phyloP scores from a whole-genome alignment of 1,140 invertebrate species.

The Maconellicoccus hirsutus region DNA sequence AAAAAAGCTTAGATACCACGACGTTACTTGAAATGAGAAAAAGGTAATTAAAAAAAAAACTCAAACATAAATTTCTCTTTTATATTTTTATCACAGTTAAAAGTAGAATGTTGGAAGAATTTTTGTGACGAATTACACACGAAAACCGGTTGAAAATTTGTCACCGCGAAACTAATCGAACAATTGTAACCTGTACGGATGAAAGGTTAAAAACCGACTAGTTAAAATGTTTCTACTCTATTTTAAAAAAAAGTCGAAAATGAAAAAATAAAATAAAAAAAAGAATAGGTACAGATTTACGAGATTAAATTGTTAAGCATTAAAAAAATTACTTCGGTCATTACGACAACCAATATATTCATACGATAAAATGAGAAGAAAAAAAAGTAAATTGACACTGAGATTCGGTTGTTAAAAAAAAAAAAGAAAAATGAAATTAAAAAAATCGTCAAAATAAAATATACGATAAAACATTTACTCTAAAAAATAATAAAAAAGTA shows the following conservation, averaged over 20 bases:
- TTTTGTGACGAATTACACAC: neutral
- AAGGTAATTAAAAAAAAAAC: neutral
- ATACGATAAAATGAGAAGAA: neutral
- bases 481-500: conserved; percentile 10
- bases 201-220: conserved; percentile 1
- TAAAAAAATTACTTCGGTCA: neutral
- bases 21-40: neutral
- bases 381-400: neutral
- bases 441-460: too few species aligned
- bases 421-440: too few species aligned
- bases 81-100: neutral
- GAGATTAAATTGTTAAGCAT: neutral
- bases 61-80: neutral
- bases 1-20: conserved; percentile 2
- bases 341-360: neutral
- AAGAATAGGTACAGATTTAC: neutral
- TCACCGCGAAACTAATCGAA: neutral
- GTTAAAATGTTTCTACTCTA: neutral
- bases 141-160: neutral
- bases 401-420: neutral
- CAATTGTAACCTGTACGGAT: neutral
- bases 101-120: conserved; percentile 9
- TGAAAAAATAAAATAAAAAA: neutral
- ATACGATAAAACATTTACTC: neutral
- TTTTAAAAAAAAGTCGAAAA: too few species aligned